Evolutionary conservation across 2,888 invertebrate genomes (phyloP), one percentile per base, ranked within the genome.

Genomic region (Ochropacha duplaris): DNA sequence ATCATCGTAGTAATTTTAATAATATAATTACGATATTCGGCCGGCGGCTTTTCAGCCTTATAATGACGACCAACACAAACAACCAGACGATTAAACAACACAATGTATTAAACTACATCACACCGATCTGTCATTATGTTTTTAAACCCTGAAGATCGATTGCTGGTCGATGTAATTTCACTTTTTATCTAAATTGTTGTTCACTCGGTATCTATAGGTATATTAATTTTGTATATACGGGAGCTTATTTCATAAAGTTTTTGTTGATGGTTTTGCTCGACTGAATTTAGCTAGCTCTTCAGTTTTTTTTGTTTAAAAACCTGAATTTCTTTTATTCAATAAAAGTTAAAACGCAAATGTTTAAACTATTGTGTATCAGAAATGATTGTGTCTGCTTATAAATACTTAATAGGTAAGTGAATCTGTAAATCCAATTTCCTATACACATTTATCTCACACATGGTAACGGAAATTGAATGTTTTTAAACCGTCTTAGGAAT

Each of bases 1-100:
- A 90, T 91, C 90, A 90, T 87, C 85, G 86, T 80, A 74, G 87
- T 86, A 86, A 91, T 91, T 92, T 87, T 90, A 89, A 90, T 92
- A 90, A 87, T 88, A 89, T 91, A 89, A 92, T 92, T 88, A 90
- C 85, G 79, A 87, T 87, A 83, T 88, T 87, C 84, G 84, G 75
- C 78, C 72, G 79, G 74, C 84, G 83, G 86, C 86, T 78, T 86
- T 87, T 86, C 83, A 82, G 81, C 68, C 68, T 68, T 72, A 71
- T 87, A 86, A 87, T 88, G 80, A 85, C 79, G 70, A 70, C 70
- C 69, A 71, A 74, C 74, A 65, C 69, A 79, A 78, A 81, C 78
- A 75, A 63, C 67, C 62, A 64, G 67, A 60, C 76, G 74, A 80
- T 82, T 81, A 83, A 74, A 79, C 72, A 76, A 78, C 76, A 81